Evolutionary conservation across 2,888 invertebrate genomes (phyloP), one percentile per base, ranked within the genome.

Genomic region (Bombylius discolor): DNA sequence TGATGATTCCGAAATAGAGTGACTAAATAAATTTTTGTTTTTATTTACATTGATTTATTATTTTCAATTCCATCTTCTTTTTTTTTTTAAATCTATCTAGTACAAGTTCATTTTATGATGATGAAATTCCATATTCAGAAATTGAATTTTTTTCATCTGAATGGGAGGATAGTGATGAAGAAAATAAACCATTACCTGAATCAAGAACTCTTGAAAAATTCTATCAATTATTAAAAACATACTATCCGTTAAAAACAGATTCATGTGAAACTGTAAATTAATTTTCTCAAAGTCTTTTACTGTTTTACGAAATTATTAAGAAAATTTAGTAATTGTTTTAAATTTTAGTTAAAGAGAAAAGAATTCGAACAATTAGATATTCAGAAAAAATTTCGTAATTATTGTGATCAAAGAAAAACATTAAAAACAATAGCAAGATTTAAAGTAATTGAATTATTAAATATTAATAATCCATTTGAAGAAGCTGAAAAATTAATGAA

Each of bases 131-230:
- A n/a, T 8, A 50, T 9, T 58, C 58, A n/a, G 58, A 58, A 32
- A 5, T 51, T 6, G 55, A 53, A 23, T 58, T 42, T 50, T 58
- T 58, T 48, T 58, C 58, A 11, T 56, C 56, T 9, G 56, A 53
- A 13, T 56, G 46, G 47, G 53, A 56, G 8, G 58, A 56, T 44
- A 46, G 56, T 31, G 39, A 36, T 12, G 23, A 48, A 3, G 42
- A 52, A 14, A 11, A 13, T 11, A 23, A 51, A 47, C 48, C 55
- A 12, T 49, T 42, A 14, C 50, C 56, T 4, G 39, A 50, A 47
- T 58, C 58, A 39, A 53, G 31, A 23, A 56, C 42, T n/a, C 5
- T 53, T 12, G 44, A 48, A 32, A 50, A 48, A 53, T 47, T 46
- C n/a, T 31, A 23, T 47, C 42, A 39, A 45, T 48, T 50, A 33